phyloP scores from a whole-genome alignment of 2,797 vertebrate genomes.

The Syndactyla subalaris region DNA sequence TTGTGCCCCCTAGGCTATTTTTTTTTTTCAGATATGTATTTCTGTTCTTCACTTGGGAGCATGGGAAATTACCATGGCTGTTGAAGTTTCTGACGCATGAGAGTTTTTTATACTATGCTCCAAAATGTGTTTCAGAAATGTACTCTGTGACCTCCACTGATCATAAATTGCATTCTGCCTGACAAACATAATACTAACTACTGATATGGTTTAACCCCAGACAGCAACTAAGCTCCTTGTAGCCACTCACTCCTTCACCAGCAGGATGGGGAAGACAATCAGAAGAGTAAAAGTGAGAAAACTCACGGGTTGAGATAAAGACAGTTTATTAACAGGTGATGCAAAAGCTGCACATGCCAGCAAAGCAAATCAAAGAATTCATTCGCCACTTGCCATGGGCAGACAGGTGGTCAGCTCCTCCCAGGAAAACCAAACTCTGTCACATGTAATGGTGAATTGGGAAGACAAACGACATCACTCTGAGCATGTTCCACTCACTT shows the following conservation, averaged over 20 bases:
- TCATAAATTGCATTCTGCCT: not conserved
- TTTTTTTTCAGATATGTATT: not conserved
- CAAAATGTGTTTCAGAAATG: not conserved
- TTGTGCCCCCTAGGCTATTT: not conserved
- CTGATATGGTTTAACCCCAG: not conserved
- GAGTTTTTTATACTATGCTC: not conserved
- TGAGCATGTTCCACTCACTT: fast-evolving
- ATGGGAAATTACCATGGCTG: not conserved
- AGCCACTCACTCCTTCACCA: not conserved
- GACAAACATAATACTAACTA: not conserved
- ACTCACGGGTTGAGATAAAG: not conserved
- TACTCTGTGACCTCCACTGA: not conserved
- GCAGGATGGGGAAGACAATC: not conserved
- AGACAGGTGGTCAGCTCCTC: not conserved
- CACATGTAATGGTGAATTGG: not conserved
- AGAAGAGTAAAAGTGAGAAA: not conserved
- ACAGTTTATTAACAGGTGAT: not conserved
- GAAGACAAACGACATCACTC: not conserved
- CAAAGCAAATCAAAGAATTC: not conserved
- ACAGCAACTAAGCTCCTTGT: not conserved
- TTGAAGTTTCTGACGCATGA: not conserved
- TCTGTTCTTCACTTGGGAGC: not conserved
- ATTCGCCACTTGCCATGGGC: not conserved
- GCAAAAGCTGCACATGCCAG: not conserved
- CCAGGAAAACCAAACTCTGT: not conserved